Conservation (phyloP, 1,140 invertebrate species). For the Tigriopus japonicus region DNA sequence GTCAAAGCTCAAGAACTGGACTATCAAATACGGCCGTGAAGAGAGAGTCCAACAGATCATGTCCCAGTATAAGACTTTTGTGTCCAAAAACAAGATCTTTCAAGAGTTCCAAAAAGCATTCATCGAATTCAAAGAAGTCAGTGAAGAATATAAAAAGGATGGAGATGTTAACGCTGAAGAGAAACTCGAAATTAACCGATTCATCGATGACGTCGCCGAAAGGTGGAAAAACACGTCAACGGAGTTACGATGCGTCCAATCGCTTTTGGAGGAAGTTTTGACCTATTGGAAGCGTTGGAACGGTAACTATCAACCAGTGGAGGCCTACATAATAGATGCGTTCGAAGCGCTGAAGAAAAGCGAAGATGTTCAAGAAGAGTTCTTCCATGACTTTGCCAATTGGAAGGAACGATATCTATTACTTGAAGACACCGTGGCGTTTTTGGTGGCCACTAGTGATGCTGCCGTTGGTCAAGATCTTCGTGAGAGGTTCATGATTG, state of each 20-base stretch:
- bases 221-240: constrained; percentile 75
- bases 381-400: constrained; percentile 53
- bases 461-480: constrained; percentile 54
- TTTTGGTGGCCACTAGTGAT: constrained; percentile 65
- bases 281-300: constrained; percentile 71
- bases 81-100: constrained; percentile 73
- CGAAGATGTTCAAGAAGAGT: constrained; percentile 69
- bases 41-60: constrained; percentile 61
- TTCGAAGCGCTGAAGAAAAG: constrained; percentile 45
- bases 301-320: constrained; percentile 45
- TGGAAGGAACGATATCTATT: constrained; percentile 73
- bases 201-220: constrained; percentile 62
- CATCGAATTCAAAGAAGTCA: constrained; percentile 70
- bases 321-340: constrained; percentile 56
- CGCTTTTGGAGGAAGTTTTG: constrained; percentile 68
- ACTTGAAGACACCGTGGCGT: constrained; percentile 63
- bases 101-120: constrained; percentile 84
- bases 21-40: constrained; percentile 62
- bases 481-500: constrained; percentile 45
- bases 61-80: constrained; percentile 75
- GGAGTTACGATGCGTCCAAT: constrained; percentile 68
- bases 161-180: constrained; percentile 46
- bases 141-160: constrained; percentile 72
- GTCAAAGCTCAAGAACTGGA: constrained; percentile 69
- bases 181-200: constrained; percentile 51